Evolutionary conservation across 1,140 invertebrate genomes (phyloP), one percentile per base, ranked within the genome.

Genomic region (Heterodera carotae): DNA sequence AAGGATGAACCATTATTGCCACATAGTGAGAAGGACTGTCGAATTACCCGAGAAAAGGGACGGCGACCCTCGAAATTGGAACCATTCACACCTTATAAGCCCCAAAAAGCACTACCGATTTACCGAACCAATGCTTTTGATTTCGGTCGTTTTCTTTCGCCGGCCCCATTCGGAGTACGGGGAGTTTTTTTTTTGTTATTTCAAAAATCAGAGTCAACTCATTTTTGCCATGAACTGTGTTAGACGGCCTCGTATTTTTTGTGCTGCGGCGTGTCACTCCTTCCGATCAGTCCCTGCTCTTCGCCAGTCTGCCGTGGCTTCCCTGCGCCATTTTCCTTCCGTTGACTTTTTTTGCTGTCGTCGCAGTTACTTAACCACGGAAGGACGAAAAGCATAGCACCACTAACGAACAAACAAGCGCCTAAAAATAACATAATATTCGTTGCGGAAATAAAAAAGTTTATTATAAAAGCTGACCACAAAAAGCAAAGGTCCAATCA

Each of bases 321-420:
- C 62, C 6, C n/a, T 22, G 10, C 22, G 62, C 62, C 33, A 22
- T 66, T 66, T 29, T 66, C 62, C 62, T 66, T 66, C 6, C 39
- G 39, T 6, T 12, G 39, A 43, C 12, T 43, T 43, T 43, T 43
- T 8, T 22, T 66, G n/a, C 2, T 12, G 27, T 22, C 12, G 62
- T 7, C 33, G 15, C 34, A 25, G 68, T 75, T 78, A 31, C n/a
- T 33, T 22, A 67, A 60, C 39, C 53, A 76, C 53, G 94, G 94
- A 84, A 97, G 93, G 64, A 91, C 86, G 88, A 94, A 97, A 59
- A 97, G 90, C 89, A 97, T 94, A 7, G 94, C 29, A 12, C 96
- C 95, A 88, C 94, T 95, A 29, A 94, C 69, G 53, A 91, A 91
- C 75, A 95, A 93, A 88, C 94, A 94, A 60, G 93, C 89, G 5